Percentiles rank a stretch among this genome's conserved stretches.
phyloP scores from a whole-genome alignment of 2,888 invertebrate genomes.

The Ophion obscuratus region DNA sequence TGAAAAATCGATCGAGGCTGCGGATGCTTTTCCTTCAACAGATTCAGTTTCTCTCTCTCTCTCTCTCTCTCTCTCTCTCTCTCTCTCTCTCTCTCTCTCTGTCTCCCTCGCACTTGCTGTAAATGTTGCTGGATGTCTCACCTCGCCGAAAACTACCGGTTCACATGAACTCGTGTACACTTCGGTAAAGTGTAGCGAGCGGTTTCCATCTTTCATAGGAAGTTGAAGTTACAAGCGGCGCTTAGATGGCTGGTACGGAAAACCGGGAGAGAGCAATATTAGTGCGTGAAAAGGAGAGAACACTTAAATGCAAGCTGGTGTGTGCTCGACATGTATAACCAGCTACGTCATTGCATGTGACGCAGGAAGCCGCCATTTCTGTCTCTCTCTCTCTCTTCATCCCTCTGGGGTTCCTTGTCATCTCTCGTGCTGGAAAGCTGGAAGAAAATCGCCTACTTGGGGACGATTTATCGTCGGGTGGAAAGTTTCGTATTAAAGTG shows the following conservation, averaged over 20 bases:
- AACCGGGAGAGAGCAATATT: background rate
- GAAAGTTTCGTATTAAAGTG: background rate
- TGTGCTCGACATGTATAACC: background rate
- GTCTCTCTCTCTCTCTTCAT: background rate
- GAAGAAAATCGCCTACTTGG: background rate
- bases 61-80: slow-evolving; percentile 7
- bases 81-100: background rate
- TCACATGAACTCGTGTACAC: background rate
- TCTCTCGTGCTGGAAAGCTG: background rate
- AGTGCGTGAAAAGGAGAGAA: background rate
- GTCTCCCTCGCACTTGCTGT: slow-evolving; percentile 10
- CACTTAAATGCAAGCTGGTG: background rate
- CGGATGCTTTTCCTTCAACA: background rate
- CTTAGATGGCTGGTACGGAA: background rate
- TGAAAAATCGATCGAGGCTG: slow-evolving; percentile 28
- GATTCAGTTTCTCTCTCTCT: slow-evolving; percentile 18
- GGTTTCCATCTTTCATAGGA: background rate
- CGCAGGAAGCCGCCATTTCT: background rate
- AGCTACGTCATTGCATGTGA: background rate
- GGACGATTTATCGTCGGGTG: background rate
- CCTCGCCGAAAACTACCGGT: background rate
- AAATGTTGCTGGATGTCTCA: slow-evolving; percentile 1
- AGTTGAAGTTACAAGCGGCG: background rate
- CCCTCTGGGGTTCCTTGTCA: background rate
- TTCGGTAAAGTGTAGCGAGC: background rate